These are phyloP conservation scores for Toxostoma redivivum DNA, from an alignment of 2,113 vertebrate genomes.

Conservation along the genomic window DNA sequence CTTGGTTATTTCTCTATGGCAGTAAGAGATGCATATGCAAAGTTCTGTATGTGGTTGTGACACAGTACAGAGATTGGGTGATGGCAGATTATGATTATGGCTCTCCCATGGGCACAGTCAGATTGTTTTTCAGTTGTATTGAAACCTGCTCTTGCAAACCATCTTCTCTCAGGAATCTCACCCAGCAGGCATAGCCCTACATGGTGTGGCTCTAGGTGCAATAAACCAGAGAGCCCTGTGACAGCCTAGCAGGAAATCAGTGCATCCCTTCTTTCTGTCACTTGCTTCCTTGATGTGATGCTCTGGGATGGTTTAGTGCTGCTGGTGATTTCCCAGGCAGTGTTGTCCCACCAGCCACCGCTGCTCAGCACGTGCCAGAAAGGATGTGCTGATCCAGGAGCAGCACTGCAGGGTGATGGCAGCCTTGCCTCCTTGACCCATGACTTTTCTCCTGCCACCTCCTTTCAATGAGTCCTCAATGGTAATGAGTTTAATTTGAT, in stretches of 20 bases:
- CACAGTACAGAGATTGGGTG: neutral
- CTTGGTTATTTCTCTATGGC: neutral
- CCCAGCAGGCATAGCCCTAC: rapidly evolving
- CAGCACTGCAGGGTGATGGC: rapidly evolving
- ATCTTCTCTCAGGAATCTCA: rapidly evolving
- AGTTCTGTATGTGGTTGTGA: neutral
- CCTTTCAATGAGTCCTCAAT: neutral
- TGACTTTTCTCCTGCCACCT: neutral
- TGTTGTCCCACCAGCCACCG: neutral
- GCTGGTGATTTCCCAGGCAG: neutral
- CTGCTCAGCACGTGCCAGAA: rapidly evolving
- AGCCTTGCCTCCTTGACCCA: neutral
- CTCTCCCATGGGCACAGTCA: rapidly evolving
- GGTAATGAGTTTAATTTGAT: neutral
- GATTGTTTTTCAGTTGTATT: neutral
- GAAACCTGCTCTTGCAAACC: neutral
- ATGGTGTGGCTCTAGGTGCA: rapidly evolving
- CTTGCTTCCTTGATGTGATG: rapidly evolving
- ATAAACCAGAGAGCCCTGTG: neutral
- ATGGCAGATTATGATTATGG: rapidly evolving
- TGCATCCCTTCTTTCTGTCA: neutral
- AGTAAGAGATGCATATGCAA: neutral
- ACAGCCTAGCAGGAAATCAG: rapidly evolving
- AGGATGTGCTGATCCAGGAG: neutral
- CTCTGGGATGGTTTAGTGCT: neutral